Evolutionary conservation across 2,797 vertebrate genomes (phyloP), one percentile per base, ranked within the genome.

Genomic region (Onychomys leucogaster): DNA sequence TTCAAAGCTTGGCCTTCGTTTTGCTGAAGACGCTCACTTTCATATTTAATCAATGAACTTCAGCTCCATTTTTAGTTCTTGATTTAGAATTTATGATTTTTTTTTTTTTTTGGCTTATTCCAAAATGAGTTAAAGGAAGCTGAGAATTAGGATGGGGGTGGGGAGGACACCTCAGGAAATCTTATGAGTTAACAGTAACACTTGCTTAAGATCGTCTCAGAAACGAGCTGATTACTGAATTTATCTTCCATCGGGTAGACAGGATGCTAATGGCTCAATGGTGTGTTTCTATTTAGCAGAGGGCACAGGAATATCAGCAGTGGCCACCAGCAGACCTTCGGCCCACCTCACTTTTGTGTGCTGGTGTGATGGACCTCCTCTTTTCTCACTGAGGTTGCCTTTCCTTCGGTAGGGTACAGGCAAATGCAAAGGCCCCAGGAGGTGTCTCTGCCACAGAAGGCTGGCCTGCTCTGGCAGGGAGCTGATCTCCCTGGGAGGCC

Each of bases 31-130:
- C 59, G 57, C 87, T 96, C 88, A 87, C 93, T 96, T 96, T 97
- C 95, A 80, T 97, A 98, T 96, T 97, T 97, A 97, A 97, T 98
- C 95, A 98, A 98, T 94, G 92, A 97, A 96, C 80, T 88, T 95
- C 80, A 94, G 90, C 96, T 97, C 93, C 2, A 6, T 95, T 96
- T 97, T 96, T 90, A 71, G 90, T 69, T 65, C 87, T 97, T 34
- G 4, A 83, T 96, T 97, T 97, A 96, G 93, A 98, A 96, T 81
- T 90, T 94, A 87, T 94, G 93, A 95, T 96, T 96, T 96, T 90
- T 90, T 95, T 96, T 95, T 96, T 94, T 89, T 97, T 91, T 43
- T 49, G 49, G 89, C 63, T 94, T 94, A 96, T 97, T 96, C 91
- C 88, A 96, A 96, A 97, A 95, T 78, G 82, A 96, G 83, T 96